Evolutionary conservation across 2,797 vertebrate species (phyloP).

Genomic region (Echeneis naucrates): DNA sequence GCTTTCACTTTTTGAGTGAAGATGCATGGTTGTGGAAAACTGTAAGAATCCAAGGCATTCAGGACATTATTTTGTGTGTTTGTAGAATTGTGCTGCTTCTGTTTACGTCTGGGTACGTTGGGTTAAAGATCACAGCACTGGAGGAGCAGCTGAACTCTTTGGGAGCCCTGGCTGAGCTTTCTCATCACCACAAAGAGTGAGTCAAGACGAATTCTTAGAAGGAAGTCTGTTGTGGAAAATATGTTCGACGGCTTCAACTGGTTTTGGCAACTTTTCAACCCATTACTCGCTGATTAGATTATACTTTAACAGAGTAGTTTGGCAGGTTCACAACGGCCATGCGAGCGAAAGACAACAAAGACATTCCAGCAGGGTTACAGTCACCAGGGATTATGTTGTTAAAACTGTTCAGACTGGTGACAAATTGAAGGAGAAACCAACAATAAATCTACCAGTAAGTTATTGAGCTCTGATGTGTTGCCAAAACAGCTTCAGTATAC

Average conservation of each 20-base stretch:
- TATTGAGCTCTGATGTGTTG: background rate
- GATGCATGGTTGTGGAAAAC: background rate
- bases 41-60: background rate
- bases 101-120: conserved; percentile 85
- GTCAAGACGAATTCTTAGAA: background rate
- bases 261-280: conserved; percentile 41
- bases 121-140: conserved; percentile 83
- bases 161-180: conserved; percentile 67
- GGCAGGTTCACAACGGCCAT: conserved; percentile 35
- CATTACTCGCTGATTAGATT: conserved; percentile 29
- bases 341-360: conserved; percentile 17
- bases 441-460: background rate
- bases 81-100: conserved; percentile 83
- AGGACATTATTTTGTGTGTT: conserved; percentile 11
- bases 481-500: background rate
- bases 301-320: conserved; percentile 15
- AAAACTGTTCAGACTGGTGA: background rate
- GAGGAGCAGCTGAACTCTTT: conserved; percentile 82
- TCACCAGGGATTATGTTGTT: background rate
- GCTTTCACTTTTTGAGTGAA: background rate
- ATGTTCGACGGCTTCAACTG: conserved; percentile 27
- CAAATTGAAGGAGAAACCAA: background rate
- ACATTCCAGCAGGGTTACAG: conserved; percentile 40
- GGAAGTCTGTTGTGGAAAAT: background rate
- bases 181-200: conserved; percentile 63